Evolutionary conservation across 2,113 vertebrate species (phyloP), one percentile per base, ranked within the genome.

Genomic region (Caranx ignobilis): DNA sequence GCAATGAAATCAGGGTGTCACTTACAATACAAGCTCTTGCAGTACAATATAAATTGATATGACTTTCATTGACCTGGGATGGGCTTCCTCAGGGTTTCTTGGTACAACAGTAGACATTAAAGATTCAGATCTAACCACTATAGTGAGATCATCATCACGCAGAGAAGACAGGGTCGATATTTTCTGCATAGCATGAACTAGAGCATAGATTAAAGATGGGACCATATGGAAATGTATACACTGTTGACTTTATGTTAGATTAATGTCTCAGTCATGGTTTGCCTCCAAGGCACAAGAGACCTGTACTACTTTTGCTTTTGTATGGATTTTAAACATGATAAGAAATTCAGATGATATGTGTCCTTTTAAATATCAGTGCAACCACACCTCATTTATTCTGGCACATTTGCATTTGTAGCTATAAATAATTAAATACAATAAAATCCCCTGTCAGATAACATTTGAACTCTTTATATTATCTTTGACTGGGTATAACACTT

Each of bases 131-230:
- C n/a, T 31, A 54, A 65, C 41, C 43, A 52, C 65, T 62, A 41
- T 7, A 15, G 16, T 21, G 50, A 75, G 52, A 64, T 79, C 18
- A 71, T 63, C 26, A 57, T 52, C 31, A 47, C 77, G 50, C 61
- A 63, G 34, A 60, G 55, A 72, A 55, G 34, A 57, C 11, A 32
- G 37, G 65, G 63, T 18, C 56, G 63, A 77, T 67, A 7, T 71
- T 48, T 69, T 35, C 54, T 78, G 47, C 60, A 68, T 19, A 37
- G 37, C 18, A 81, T 70, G 75, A 84, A 84, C 34, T 87, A 64
- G 63, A 81, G 83, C 85, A 35, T 69, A 79, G 75, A 19, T 78
- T 64, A 70, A 85, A 71, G 37, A 87, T 61, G 41, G 52, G 5
- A 54, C 41, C 26, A 66, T 60, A 60, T 15, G 48, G 39, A 77